Evolutionary conservation across 2,888 invertebrate species (phyloP).

Genomic region (Steinernema hermaphroditum): DNA sequence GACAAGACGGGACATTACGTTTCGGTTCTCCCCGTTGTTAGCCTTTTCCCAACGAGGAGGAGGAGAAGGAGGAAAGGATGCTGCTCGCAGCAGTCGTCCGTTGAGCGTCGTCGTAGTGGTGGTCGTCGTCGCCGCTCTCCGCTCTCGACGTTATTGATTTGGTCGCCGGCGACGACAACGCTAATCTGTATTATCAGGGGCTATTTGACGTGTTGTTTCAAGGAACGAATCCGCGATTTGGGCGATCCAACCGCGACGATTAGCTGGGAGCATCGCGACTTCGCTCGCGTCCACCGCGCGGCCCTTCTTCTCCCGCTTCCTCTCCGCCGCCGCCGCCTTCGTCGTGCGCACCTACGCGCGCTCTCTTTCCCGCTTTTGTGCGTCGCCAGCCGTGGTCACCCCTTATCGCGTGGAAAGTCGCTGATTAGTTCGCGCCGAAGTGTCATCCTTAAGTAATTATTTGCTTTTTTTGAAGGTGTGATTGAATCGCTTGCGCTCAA

Average conservation of each 20-base stretch:
- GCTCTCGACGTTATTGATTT: conserved; percentile 25
- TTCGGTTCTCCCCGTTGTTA: conserved; percentile 22
- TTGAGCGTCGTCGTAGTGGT: conserved; percentile 18
- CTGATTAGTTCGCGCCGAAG: not conserved
- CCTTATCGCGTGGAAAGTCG: not conserved
- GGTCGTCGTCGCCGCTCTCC: conserved; percentile 17
- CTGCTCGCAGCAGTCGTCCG: conserved; percentile 28
- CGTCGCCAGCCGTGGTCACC: not conserved
- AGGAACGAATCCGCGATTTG: too few species aligned
- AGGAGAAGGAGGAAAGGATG: conserved; percentile 26
- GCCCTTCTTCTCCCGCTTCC: too few species aligned
- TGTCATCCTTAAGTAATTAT: not conserved
- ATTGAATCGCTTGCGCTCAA: conserved; percentile 14
- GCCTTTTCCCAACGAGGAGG: conserved; percentile 25
- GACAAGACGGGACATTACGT: conserved; percentile 20
- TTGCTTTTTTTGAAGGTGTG: not conserved
- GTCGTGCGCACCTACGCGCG: too few species aligned
- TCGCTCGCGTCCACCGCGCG: too few species aligned
- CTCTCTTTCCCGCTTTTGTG: too few species aligned
- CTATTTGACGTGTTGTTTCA: conserved; percentile 16
- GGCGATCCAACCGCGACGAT: too few species aligned
- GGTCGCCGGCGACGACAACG: conserved; percentile 23
- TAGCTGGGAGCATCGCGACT: too few species aligned
- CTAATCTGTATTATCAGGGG: conserved; percentile 26
- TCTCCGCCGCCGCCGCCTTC: too few species aligned